Evolutionary conservation across 2,113 vertebrate species (phyloP).

Genomic region (Budorcas taxicolor): DNA sequence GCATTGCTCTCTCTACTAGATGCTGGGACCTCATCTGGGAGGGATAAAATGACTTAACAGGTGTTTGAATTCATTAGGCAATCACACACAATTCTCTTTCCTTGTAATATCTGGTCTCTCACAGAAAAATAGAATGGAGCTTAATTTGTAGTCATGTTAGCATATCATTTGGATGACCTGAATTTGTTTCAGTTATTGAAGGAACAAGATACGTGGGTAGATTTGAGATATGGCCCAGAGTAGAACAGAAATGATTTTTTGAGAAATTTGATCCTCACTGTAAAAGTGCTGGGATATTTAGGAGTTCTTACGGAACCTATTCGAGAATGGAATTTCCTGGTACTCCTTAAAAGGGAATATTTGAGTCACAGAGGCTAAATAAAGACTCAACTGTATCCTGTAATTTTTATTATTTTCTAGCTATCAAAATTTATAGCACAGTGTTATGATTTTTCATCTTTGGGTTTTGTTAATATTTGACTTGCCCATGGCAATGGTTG

Average conservation of each 20-base stretch:
- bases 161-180: not conserved
- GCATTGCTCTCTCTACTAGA: not conserved
- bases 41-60: slow-evolving; percentile 32
- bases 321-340: slow-evolving; percentile 21
- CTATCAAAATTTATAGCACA: not conserved
- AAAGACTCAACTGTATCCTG: not conserved
- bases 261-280: not conserved
- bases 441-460: not conserved
- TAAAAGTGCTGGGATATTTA: not conserved
- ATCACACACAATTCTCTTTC: slow-evolving; percentile 31
- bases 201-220: not conserved
- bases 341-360: not conserved
- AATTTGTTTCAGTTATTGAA: slow-evolving; percentile 33
- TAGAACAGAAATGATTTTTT: not conserved
- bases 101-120: not conserved
- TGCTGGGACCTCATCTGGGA: slow-evolving; percentile 7
- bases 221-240: not conserved
- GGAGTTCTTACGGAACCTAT: not conserved
- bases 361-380: not conserved
- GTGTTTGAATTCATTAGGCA: slow-evolving; percentile 57
- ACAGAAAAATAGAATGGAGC: slow-evolving; percentile 17
- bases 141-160: slow-evolving; percentile 27
- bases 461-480: not conserved
- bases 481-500: not conserved
- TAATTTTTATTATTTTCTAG: not conserved